Percentiles rank a stretch among this genome's conserved stretches.
Evolutionary conservation across 2,888 invertebrate species (phyloP).

Genomic region (Aphodius granarius): DNA sequence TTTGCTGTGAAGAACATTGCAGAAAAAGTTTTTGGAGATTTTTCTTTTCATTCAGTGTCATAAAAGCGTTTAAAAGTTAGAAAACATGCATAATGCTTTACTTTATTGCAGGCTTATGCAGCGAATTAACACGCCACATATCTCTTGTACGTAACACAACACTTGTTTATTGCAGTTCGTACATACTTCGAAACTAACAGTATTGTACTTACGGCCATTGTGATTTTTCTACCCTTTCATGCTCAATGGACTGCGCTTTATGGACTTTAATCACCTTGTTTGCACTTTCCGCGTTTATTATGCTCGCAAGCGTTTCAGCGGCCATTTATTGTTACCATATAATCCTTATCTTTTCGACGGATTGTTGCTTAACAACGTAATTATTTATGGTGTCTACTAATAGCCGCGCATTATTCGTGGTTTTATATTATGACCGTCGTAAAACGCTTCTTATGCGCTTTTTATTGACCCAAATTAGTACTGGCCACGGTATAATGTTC

Average conservation of each 20-base stretch:
- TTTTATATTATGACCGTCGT: constrained; percentile 2
- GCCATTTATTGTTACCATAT: background rate
- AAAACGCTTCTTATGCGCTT: constrained; percentile 2
- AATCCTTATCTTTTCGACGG: constrained; percentile 1
- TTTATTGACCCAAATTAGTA: constrained; percentile 7
- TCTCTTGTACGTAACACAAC: background rate
- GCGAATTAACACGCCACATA: background rate
- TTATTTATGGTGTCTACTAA: constrained; percentile 8
- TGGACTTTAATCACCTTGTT: background rate
- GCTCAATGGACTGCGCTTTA: background rate
- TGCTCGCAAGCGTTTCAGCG: background rate
- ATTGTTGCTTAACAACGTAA: constrained; percentile 8
- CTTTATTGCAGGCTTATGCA: background rate
- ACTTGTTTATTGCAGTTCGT: background rate
- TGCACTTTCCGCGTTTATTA: background rate
- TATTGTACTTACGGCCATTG: background rate
- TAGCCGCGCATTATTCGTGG: constrained; percentile 5
- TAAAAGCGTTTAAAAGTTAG: too few relatives aligned
- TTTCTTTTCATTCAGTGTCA: too few relatives aligned
- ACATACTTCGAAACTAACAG: background rate
- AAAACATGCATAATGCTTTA: background rate
- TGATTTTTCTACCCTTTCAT: background rate
- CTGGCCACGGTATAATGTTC: background rate
- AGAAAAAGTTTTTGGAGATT: too few relatives aligned
- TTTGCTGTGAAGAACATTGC: too few relatives aligned